Conservation (phyloP, 2,113 vertebrate species). For the Leucoraja erinaceus region DNA sequence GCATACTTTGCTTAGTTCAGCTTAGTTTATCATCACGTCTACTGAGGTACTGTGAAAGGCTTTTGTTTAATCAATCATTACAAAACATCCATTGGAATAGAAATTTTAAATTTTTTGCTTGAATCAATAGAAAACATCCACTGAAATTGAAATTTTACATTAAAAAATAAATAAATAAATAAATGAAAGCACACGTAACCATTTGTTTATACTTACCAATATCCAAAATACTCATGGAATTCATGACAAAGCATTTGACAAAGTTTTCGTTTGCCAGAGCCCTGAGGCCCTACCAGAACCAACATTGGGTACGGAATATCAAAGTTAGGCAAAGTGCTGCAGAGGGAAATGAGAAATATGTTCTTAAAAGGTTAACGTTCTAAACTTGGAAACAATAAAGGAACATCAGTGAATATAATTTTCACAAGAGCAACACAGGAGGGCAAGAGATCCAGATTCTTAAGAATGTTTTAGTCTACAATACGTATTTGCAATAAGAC, state of each 20-base stretch:
- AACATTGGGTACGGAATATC: slow-evolving; percentile 79
- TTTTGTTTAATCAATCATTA: too few species aligned
- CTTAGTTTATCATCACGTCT: too few species aligned
- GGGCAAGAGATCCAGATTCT: neutral
- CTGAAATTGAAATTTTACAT: neutral
- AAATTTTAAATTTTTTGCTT: neutral
- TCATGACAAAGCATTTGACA: slow-evolving; percentile 74
- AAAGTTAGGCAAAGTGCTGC: slow-evolving; percentile 66
- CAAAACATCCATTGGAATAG: too few species aligned
- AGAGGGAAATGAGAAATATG: slow-evolving; percentile 41
- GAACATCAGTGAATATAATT: neutral
- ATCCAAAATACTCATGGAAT: slow-evolving; percentile 71
- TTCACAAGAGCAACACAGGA: neutral
- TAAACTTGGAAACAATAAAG: neutral
- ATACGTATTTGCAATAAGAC: neutral
- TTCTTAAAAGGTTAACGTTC: neutral
- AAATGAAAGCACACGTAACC: neutral
- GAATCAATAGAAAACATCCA: neutral
- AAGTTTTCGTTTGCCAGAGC: slow-evolving; percentile 76
- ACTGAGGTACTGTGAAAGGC: too few species aligned
- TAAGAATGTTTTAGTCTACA: neutral
- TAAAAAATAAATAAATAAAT: neutral
- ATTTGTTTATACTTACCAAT: slow-evolving; percentile 62
- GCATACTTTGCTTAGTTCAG: neutral
- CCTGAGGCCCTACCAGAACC: slow-evolving; percentile 74